phyloP scores from a whole-genome alignment of 2,888 invertebrate genomes.

The Stenodera caucasica region DNA sequence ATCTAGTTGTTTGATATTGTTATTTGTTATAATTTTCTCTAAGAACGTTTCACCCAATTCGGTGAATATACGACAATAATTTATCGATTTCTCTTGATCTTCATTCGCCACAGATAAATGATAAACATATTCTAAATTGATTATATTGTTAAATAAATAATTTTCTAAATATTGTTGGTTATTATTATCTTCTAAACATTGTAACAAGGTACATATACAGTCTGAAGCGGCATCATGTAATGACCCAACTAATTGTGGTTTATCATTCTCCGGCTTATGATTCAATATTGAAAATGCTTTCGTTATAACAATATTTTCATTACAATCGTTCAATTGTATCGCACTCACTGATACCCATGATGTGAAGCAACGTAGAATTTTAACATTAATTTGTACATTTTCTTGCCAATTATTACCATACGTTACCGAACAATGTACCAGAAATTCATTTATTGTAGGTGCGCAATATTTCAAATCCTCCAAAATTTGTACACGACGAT shows the following conservation, averaged over 20 bases:
- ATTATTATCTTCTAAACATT: constrained; percentile 77
- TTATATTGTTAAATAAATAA: constrained; percentile 79
- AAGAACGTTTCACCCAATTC: constrained; percentile 91
- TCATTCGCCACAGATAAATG: constrained; percentile 90
- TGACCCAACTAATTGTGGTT: constrained; percentile 42
- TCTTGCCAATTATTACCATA: constrained; percentile 67
- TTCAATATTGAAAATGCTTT: constrained; percentile 71
- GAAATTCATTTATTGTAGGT: constrained; percentile 74
- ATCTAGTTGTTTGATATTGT: constrained; percentile 64
- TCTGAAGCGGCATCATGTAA: constrained; percentile 91
- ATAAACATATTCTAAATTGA: constrained; percentile 81
- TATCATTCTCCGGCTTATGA: constrained; percentile 45
- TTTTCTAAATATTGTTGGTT: constrained; percentile 74
- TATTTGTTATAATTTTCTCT: constrained; percentile 73
- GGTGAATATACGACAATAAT: constrained; percentile 93
- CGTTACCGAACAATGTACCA: constrained; percentile 74
- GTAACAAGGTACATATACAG: constrained; percentile 83
- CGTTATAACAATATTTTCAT: constrained; percentile 72
- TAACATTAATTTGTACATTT: constrained; percentile 68
- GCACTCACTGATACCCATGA: constrained; percentile 89
- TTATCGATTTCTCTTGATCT: constrained; percentile 91
- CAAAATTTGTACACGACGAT: constrained; percentile 83
- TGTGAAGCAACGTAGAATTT: constrained; percentile 83
- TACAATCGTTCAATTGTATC: constrained; percentile 72
- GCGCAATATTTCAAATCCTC: constrained; percentile 77